Conservation (phyloP, 2,797 vertebrate genomes). For the Anisognathus igniventris region DNA sequence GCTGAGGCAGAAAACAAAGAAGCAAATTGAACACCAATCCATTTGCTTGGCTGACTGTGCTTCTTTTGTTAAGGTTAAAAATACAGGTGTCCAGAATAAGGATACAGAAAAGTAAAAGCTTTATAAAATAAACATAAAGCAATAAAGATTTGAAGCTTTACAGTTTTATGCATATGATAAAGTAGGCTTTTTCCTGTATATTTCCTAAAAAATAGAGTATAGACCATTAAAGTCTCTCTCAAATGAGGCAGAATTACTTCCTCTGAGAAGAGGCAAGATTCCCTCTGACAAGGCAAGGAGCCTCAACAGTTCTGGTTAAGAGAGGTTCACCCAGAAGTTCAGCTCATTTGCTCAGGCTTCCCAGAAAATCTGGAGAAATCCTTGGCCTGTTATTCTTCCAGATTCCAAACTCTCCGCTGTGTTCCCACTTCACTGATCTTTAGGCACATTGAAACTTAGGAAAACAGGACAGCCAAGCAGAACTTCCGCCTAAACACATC, state of each 20-base stretch:
- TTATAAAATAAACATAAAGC: not conserved
- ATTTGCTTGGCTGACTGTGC: not conserved
- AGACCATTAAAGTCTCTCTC: not conserved
- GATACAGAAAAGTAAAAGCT: not conserved
- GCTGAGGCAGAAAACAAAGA: constrained; percentile 29
- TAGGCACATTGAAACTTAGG: not conserved
- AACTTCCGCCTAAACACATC: not conserved
- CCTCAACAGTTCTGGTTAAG: not conserved
- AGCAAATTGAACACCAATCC: not conserved
- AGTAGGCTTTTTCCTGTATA: not conserved
- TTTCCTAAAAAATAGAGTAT: not conserved
- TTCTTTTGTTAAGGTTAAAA: not conserved
- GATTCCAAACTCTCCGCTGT: not conserved
- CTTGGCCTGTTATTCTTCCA: not conserved
- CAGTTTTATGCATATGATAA: not conserved
- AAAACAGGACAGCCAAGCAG: not conserved
- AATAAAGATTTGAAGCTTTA: not conserved
- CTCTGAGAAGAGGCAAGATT: not conserved
- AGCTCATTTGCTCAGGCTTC: not conserved
- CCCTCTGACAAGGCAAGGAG: not conserved
- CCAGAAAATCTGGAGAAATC: not conserved
- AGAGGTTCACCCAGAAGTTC: not conserved
- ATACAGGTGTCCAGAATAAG: not conserved
- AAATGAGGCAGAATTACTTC: not conserved
- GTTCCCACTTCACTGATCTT: not conserved